These are phyloP conservation scores for Folsomia manolachei DNA, from an alignment of 2,888 invertebrate species.

Conservation along the genomic window DNA sequence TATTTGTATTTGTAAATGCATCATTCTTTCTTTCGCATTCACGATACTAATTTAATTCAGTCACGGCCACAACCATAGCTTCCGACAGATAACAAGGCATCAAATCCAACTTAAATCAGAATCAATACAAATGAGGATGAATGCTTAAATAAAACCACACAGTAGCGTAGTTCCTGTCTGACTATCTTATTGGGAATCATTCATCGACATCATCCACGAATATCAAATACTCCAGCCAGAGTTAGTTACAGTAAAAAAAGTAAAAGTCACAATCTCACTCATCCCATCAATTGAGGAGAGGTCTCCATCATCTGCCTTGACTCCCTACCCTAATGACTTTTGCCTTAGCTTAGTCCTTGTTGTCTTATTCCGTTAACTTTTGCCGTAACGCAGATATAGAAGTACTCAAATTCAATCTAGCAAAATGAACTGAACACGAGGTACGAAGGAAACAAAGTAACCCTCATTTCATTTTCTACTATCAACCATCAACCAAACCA, in stretches of 20 bases:
- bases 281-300: neutral
- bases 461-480: constrained; percentile 2
- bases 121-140: no score
- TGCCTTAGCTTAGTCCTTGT: neutral
- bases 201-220: neutral
- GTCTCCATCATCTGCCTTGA: constrained; percentile 3
- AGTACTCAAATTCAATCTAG: neutral
- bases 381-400: neutral
- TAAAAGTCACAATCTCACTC: neutral
- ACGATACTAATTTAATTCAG: neutral
- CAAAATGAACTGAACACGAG: neutral
- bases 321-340: neutral
- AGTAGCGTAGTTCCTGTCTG: neutral
- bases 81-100: neutral
- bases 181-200: neutral
- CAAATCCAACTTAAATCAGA: neutral
- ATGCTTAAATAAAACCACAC: no score
- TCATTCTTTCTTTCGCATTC: neutral
- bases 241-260: no score
- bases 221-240: no score
- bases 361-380: neutral
- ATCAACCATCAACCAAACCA: neutral
- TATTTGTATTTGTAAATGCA: neutral
- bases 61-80: neutral
- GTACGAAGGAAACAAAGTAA: constrained; percentile 7